Conservation (phyloP, 2,797 vertebrate species). For the Halcyon badia region DNA sequence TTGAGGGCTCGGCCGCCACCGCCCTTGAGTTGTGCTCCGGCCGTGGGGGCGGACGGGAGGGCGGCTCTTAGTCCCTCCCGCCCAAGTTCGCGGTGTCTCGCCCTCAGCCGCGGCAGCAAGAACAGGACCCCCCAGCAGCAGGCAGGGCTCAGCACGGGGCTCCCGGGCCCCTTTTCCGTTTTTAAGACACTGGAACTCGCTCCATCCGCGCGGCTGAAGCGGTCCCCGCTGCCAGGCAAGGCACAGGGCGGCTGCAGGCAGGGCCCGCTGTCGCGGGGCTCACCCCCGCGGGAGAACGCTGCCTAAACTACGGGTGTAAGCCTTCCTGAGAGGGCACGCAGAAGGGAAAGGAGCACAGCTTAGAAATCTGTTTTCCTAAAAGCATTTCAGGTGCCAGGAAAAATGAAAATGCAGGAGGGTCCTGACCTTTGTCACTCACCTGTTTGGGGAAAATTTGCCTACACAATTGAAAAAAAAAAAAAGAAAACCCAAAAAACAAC, state of each 20-base stretch:
- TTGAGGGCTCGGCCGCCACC: background rate
- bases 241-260: background rate
- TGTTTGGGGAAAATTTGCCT: background rate
- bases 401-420: background rate
- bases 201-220: fast-evolving
- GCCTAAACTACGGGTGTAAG: background rate
- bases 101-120: background rate
- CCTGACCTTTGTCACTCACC: background rate
- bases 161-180: fast-evolving
- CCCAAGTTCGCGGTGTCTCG: fast-evolving
- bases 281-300: too few relatives aligned
- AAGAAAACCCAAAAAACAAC: too few relatives aligned
- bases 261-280: background rate
- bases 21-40: background rate
- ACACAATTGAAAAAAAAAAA: too few relatives aligned
- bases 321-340: fast-evolving
- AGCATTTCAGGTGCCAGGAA: background rate
- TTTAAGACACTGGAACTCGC: fast-evolving
- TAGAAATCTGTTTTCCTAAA: background rate
- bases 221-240: background rate
- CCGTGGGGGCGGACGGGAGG: background rate
- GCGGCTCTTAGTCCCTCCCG: background rate
- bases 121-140: background rate
- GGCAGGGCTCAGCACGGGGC: background rate
- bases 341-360: fast-evolving